Evolutionary conservation across 2,797 vertebrate species (phyloP).

Genomic region (Paratrypauchen microcephalus): DNA sequence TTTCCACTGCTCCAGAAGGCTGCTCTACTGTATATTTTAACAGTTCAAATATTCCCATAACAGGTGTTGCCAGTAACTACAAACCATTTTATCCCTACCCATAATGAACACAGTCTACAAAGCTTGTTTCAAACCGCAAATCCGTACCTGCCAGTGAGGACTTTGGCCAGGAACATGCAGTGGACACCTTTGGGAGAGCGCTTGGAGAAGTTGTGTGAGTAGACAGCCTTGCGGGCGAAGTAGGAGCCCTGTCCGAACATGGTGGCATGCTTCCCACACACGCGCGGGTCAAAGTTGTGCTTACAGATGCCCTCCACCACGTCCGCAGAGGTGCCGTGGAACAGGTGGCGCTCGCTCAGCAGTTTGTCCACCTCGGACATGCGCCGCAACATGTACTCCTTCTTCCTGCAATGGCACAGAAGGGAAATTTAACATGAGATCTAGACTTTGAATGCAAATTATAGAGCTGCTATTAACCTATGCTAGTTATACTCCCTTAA

Average conservation of each 20-base stretch:
- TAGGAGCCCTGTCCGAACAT: constrained; percentile 99
- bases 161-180: constrained; percentile 99
- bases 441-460: not conserved
- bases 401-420: constrained; percentile 83
- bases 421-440: not conserved
- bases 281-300: constrained; percentile 98
- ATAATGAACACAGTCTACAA: constrained; percentile 17
- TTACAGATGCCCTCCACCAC: constrained; percentile 98
- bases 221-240: constrained; percentile 95
- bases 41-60: no score
- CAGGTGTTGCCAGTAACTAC: not conserved
- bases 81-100: not conserved
- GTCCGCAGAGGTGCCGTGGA: constrained; percentile 96
- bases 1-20: no score
- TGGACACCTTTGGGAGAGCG: constrained; percentile 91
- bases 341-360: constrained; percentile 94
- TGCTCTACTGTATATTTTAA: no score
- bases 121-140: not conserved
- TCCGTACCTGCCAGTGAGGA: constrained; percentile 86
- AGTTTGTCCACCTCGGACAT: constrained; percentile 90
- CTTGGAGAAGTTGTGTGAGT: constrained; percentile 98
- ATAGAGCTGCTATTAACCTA: not conserved
- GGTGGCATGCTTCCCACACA: constrained; percentile 97
- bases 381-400: constrained; percentile 95
- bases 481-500: no score